Conservation (phyloP, 1,140 invertebrate species). For the Ectropis grisescens region DNA sequence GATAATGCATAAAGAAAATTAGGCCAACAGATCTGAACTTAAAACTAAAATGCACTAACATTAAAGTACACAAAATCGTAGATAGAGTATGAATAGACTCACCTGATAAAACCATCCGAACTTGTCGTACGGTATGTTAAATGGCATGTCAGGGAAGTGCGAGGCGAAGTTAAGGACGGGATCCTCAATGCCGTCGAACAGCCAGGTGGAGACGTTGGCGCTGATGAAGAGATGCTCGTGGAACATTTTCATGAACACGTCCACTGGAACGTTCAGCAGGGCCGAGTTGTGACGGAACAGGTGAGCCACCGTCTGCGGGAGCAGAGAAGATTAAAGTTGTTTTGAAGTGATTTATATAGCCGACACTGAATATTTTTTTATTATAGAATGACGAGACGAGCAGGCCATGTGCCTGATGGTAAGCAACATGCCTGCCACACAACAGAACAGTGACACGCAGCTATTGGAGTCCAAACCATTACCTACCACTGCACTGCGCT, state of each 20-base stretch:
- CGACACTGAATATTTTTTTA: neutral
- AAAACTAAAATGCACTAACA: too few relatives aligned
- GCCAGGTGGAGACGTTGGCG: constrained; percentile 70
- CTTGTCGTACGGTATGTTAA: constrained; percentile 75
- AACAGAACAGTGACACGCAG: too few relatives aligned
- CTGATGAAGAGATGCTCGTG: constrained; percentile 72
- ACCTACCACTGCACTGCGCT: too few relatives aligned
- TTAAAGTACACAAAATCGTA: too few relatives aligned
- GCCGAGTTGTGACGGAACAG: constrained; percentile 59
- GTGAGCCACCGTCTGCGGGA: constrained; percentile 76
- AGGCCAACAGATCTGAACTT: too few relatives aligned
- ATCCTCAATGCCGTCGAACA: constrained; percentile 85
- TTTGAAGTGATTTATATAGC: too few relatives aligned
- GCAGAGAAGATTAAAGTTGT: constrained; percentile 1
- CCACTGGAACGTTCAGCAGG: constrained; percentile 64
- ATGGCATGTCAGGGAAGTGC: constrained; percentile 69
- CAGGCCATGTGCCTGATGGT: too few relatives aligned
- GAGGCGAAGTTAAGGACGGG: constrained; percentile 72
- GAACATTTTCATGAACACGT: constrained; percentile 67
- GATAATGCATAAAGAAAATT: too few relatives aligned
- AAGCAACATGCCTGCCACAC: too few relatives aligned
- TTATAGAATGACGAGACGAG: too few relatives aligned
- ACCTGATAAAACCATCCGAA: constrained; percentile 84
- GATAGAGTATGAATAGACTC: too few relatives aligned
- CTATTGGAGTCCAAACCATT: too few relatives aligned